These are phyloP conservation scores for Bombus consobrinus DNA, from an alignment of 1,140 invertebrate species.

Conservation along the genomic window DNA sequence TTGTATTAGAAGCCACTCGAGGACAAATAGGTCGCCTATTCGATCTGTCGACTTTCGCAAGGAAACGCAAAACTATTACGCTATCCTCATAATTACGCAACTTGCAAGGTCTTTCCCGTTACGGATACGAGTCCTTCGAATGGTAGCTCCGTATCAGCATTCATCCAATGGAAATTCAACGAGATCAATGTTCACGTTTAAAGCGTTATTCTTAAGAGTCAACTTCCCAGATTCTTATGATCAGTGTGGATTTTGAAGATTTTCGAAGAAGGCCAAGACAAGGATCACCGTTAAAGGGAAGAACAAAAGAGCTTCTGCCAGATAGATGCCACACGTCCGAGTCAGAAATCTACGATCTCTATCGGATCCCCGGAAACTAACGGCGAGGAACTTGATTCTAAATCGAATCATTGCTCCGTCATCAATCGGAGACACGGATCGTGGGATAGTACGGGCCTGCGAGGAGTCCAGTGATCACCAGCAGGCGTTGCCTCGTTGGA, in stretches of 20 bases:
- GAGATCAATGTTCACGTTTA: neutral
- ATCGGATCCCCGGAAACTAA: constrained; percentile 64
- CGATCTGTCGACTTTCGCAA: neutral
- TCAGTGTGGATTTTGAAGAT: neutral
- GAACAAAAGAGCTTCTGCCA: neutral
- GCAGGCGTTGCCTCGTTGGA: constrained; percentile 9
- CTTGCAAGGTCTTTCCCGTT: neutral
- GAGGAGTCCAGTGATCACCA: constrained; percentile 28
- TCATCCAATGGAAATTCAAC: neutral
- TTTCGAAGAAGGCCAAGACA: neutral
- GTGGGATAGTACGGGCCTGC: constrained; percentile 2
- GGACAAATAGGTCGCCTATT: constrained; percentile 5
- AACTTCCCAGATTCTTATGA: neutral
- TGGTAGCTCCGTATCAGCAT: neutral
- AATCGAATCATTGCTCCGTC: constrained; percentile 68
- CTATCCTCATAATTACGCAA: neutral
- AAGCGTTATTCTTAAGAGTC: neutral
- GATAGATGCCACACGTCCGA: neutral
- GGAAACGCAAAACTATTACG: constrained; percentile 3
- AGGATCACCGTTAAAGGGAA: constrained; percentile 5
- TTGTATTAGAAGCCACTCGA: neutral
- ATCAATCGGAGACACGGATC: constrained; percentile 57
- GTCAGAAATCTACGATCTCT: constrained; percentile 74
- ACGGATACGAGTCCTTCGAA: constrained; percentile 35
- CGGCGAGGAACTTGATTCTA: constrained; percentile 68